Evolutionary conservation across 2,113 vertebrate species (phyloP).

Genomic region (Cariama cristata): DNA sequence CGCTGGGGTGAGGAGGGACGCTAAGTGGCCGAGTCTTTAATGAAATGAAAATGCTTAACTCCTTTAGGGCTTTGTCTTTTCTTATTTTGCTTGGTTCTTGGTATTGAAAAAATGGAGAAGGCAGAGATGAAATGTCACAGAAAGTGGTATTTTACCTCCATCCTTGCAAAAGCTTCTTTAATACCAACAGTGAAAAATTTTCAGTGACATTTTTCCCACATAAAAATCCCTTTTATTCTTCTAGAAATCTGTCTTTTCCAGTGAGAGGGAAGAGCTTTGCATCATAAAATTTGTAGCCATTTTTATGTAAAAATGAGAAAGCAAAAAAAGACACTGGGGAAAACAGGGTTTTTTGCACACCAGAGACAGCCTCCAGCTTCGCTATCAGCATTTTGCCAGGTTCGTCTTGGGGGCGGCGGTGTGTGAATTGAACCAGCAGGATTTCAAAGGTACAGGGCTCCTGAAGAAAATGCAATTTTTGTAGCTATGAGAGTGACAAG

Average conservation of each 20-base stretch:
- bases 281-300: neutral
- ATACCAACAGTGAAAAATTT: neutral
- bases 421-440: neutral
- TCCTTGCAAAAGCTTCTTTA: neutral
- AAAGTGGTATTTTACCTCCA: neutral
- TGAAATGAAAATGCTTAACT: neutral
- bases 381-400: neutral
- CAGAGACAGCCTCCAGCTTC: neutral
- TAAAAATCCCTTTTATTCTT: neutral
- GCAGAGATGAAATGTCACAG: neutral
- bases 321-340: neutral
- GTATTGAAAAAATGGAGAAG: neutral
- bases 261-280: neutral
- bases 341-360: neutral
- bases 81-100: neutral
- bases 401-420: neutral
- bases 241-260: neutral
- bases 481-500: neutral
- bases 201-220: neutral
- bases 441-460: neutral
- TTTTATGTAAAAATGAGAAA: neutral
- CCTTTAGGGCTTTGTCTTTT: neutral
- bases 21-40: neutral
- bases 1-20: neutral
- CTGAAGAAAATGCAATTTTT: neutral